phyloP scores from a whole-genome alignment of 2,113 vertebrate species.

The Erpornis zantholeuca region DNA sequence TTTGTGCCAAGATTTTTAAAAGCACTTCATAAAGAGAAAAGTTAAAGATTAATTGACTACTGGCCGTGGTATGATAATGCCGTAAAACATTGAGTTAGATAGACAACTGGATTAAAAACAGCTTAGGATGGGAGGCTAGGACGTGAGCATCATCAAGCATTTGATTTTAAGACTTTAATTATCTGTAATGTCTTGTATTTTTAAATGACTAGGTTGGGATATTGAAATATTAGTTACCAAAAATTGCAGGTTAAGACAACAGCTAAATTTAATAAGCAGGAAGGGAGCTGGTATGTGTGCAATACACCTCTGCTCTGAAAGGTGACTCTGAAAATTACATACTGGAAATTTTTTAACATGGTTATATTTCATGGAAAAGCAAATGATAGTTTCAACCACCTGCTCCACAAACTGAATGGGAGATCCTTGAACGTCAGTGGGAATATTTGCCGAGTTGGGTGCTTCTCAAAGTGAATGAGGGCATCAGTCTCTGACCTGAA shows the following conservation, averaged over 20 bases:
- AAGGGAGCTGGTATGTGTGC: background rate
- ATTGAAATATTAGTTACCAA: conserved; percentile 2
- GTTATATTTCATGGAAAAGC: background rate
- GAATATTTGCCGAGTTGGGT: conserved; percentile 7
- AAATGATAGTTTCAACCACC: conserved; percentile 28
- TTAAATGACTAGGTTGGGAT: conserved; percentile 27
- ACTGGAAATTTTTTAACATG: background rate
- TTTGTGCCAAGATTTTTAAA: conserved; percentile 39
- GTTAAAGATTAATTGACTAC: conserved; percentile 46
- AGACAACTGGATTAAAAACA: conserved; percentile 19
- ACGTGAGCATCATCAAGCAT: background rate
- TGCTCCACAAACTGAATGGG: background rate
- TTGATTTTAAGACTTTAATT: conserved; percentile 40
- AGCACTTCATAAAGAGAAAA: conserved; percentile 20
- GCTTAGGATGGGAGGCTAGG: background rate
- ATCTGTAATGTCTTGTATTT: conserved; percentile 9
- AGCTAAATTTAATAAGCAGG: background rate
- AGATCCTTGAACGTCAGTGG: background rate
- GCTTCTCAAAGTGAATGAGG: conserved; percentile 26
- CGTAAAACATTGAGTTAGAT: conserved; percentile 23
- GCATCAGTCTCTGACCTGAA: background rate
- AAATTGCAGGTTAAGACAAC: conserved; percentile 13
- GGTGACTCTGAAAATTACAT: conserved; percentile 11
- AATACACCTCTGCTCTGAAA: background rate
- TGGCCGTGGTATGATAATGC: background rate